These are phyloP conservation scores for Zaprionus taronus DNA, from an alignment of 1,140 invertebrate genomes.

Conservation along the genomic window DNA sequence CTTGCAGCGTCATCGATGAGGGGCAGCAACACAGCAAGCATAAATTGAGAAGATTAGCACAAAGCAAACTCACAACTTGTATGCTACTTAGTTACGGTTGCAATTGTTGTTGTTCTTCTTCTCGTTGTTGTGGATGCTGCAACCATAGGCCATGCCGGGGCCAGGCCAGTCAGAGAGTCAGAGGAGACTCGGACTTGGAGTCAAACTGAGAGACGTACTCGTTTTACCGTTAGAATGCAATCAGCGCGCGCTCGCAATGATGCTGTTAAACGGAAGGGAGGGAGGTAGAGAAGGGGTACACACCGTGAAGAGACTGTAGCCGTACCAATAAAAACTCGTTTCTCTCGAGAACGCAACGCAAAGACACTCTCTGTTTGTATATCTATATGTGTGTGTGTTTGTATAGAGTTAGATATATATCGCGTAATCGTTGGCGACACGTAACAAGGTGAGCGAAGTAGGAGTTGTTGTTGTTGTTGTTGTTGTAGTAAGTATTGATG, in stretches of 20 bases:
- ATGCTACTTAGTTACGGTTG: slow-evolving; percentile 63
- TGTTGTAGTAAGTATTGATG: slow-evolving; percentile 13
- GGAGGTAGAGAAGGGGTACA: not conserved
- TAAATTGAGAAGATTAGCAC: slow-evolving; percentile 79
- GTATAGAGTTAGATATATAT: slow-evolving; percentile 46
- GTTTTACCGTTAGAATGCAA: slow-evolving; percentile 83
- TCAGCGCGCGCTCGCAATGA: slow-evolving; percentile 74
- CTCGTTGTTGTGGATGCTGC: slow-evolving; percentile 68
- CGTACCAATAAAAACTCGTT: slow-evolving; percentile 71
- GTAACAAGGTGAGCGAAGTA: slow-evolving; percentile 41
- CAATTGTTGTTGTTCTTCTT: slow-evolving; percentile 43
- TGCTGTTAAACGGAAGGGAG: slow-evolving; percentile 30
- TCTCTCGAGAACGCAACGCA: slow-evolving; percentile 66
- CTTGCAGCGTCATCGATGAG: slow-evolving; percentile 70
- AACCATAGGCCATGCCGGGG: slow-evolving; percentile 63
- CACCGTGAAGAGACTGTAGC: slow-evolving; percentile 46
- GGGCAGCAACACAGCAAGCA: slow-evolving; percentile 35
- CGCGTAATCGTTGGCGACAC: slow-evolving; percentile 74
- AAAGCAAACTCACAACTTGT: slow-evolving; percentile 58
- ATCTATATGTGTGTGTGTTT: not conserved
- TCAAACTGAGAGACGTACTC: slow-evolving; percentile 65
- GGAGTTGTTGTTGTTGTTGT: not conserved
- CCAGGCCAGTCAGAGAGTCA: slow-evolving; percentile 37
- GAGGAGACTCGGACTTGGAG: not conserved
- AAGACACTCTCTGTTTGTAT: slow-evolving; percentile 23